Conservation (phyloP, 92 coral and sea anemone species). For the Zoanthus solanderi region DNA sequence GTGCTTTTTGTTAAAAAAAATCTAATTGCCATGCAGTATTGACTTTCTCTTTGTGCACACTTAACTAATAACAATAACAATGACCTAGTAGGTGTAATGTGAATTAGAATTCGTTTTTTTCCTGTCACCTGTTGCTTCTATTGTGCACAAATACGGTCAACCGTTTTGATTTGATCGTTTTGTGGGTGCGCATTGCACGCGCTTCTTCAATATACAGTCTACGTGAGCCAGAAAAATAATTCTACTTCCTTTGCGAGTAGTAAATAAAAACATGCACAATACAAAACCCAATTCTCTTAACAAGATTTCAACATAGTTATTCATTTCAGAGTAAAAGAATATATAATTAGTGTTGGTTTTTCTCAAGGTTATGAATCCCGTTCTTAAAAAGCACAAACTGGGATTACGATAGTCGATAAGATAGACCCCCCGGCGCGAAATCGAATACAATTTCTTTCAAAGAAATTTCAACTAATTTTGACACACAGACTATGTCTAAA, state of each 20-base stretch:
- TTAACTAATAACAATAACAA: constrained; percentile 48
- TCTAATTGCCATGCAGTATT: constrained; percentile 33
- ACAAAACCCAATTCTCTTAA: not conserved
- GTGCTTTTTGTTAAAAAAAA: constrained; percentile 39
- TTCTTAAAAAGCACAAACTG: not conserved
- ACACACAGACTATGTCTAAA: constrained; percentile 31
- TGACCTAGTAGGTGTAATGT: constrained; percentile 6
- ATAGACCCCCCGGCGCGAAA: constrained; percentile 72
- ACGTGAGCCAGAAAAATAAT: constrained; percentile 36
- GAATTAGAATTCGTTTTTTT: constrained; percentile 25
- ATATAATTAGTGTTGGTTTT: not conserved
- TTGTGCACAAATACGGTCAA: constrained; percentile 54
- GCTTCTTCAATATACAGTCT: constrained; percentile 31
- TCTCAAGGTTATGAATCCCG: constrained; percentile 11
- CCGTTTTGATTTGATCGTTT: constrained; percentile 36
- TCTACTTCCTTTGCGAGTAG: constrained; percentile 35
- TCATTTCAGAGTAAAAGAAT: constrained; percentile 21
- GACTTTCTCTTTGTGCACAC: constrained; percentile 41
- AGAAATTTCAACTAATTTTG: constrained; percentile 35
- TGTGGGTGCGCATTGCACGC: constrained; percentile 40
- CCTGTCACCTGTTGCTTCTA: constrained; percentile 51
- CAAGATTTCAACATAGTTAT: constrained; percentile 3
- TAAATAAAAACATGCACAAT: constrained; percentile 8
- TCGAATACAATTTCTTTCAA: constrained; percentile 45
- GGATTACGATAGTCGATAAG: constrained; percentile 28